phyloP scores from a whole-genome alignment of 1,140 invertebrate species.

The Leptoteleia sp. region DNA sequence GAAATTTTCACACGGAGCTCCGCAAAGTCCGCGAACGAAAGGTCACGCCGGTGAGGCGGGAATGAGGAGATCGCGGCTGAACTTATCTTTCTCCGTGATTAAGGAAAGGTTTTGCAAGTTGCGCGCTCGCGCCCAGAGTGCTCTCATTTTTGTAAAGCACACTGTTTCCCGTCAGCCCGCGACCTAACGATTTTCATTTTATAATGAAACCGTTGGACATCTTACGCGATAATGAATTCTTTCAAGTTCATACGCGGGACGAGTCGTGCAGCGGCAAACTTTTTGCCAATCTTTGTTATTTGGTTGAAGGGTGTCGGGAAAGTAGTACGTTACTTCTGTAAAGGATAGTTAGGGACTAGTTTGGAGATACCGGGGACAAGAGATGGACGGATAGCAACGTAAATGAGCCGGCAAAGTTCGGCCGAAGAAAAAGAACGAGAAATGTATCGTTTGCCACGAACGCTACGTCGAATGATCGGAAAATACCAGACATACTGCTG shows the following conservation, averaged over 20 bases:
- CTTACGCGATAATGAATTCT: conserved; percentile 6
- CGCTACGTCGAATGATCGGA: conserved; percentile 55
- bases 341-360: conserved; percentile 39
- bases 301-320: conserved; percentile 17
- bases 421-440: conserved; percentile 35
- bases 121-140: not conserved
- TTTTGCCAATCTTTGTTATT: conserved; percentile 34
- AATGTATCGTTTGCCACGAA: conserved; percentile 41
- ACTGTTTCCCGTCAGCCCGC: not conserved
- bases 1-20: conserved; percentile 69
- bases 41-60: conserved; percentile 24
- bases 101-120: conserved; percentile 51
- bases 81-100: conserved; percentile 55
- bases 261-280: conserved; percentile 2
- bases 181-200: conserved; percentile 3
- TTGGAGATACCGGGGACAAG: conserved; percentile 30
- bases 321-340: conserved; percentile 28
- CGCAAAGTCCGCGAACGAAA: conserved; percentile 45
- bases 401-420: conserved; percentile 40
- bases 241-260: no score
- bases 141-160: conserved; percentile 33
- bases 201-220: conserved; percentile 10
- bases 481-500: conserved; percentile 39
- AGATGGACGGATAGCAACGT: conserved; percentile 34
- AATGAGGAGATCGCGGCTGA: conserved; percentile 39